These are phyloP conservation scores for Solea senegalensis DNA, from an alignment of 2,113 vertebrate species.

Conservation along the genomic window DNA sequence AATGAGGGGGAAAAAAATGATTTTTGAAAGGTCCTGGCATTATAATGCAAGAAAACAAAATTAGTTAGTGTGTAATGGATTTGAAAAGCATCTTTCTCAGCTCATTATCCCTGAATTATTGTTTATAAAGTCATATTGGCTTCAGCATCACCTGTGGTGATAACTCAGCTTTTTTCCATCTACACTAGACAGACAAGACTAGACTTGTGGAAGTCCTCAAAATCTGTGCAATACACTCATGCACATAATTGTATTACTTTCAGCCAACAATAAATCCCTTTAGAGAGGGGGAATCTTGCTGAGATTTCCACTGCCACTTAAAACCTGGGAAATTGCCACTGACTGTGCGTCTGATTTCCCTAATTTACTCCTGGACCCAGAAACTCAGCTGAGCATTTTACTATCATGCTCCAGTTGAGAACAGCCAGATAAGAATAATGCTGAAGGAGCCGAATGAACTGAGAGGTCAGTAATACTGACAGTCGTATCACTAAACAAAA, in stretches of 20 bases:
- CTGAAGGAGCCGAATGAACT: conserved; percentile 48
- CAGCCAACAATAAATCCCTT: conserved; percentile 62
- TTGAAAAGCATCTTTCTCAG: conserved; percentile 45
- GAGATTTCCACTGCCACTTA: conserved; percentile 70
- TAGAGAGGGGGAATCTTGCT: conserved; percentile 55
- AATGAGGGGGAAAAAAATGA: conserved; percentile 20
- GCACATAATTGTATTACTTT: conserved; percentile 59
- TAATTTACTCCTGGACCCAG: conserved; percentile 67
- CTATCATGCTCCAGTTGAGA: conserved; percentile 60
- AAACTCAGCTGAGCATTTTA: conserved; percentile 66
- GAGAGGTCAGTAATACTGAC: conserved; percentile 51
- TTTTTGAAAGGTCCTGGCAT: conserved; percentile 44
- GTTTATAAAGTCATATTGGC: conserved; percentile 37
- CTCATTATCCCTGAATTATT: conserved; percentile 52
- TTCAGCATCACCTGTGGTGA: conserved; percentile 33
- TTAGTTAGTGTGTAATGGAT: conserved; percentile 45
- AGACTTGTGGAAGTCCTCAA: conserved; percentile 38
- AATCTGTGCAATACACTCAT: conserved; percentile 49
- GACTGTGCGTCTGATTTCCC: conserved; percentile 70
- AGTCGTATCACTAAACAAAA: conserved; percentile 53
- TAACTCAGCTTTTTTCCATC: conserved; percentile 36
- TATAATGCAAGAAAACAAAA: conserved; percentile 43
- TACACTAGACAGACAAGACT: conserved; percentile 10
- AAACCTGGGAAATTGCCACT: conserved; percentile 68
- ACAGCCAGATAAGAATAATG: conserved; percentile 54